Percentiles rank a stretch among this genome's conserved stretches.
phyloP scores from a whole-genome alignment of 35 echinoderm and acorn worm genomes.

The Patiria miniata region DNA sequence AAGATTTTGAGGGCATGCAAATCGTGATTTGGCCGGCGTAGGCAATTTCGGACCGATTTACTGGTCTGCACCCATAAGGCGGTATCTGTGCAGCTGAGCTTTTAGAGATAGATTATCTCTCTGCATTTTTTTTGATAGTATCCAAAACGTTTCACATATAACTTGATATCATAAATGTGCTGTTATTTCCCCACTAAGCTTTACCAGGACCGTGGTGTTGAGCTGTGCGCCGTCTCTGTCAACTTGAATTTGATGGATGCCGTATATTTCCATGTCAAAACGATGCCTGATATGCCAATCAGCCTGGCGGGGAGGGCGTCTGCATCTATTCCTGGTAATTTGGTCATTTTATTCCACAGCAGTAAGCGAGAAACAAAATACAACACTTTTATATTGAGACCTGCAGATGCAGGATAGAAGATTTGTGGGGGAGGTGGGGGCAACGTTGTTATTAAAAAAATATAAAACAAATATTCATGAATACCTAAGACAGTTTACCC shows the following conservation, averaged over 20 bases:
- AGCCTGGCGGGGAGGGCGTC: not conserved
- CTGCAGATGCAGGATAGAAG: not conserved
- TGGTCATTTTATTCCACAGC: not conserved
- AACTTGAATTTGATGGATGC: slow-evolving; percentile 7
- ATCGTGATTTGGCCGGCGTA: no score
- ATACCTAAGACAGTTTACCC: not conserved
- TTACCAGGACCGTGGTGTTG: not conserved
- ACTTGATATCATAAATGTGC: no score
- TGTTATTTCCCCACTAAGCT: not conserved
- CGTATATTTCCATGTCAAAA: not conserved
- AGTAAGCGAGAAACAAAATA: not conserved
- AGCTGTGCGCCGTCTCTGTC: not conserved
- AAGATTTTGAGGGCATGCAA: no score
- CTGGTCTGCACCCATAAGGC: no score
- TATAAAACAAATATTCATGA: not conserved
- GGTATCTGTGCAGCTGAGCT: no score
- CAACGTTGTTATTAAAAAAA: not conserved
- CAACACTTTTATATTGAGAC: not conserved
- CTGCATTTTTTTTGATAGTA: no score
- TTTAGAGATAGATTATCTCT: no score
- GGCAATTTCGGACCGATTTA: no score
- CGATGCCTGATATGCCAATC: not conserved
- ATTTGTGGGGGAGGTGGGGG: not conserved
- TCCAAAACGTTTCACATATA: no score
- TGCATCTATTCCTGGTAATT: not conserved